Conservation (phyloP, 2,888 invertebrate species). For the Cheilosia variabilis region DNA sequence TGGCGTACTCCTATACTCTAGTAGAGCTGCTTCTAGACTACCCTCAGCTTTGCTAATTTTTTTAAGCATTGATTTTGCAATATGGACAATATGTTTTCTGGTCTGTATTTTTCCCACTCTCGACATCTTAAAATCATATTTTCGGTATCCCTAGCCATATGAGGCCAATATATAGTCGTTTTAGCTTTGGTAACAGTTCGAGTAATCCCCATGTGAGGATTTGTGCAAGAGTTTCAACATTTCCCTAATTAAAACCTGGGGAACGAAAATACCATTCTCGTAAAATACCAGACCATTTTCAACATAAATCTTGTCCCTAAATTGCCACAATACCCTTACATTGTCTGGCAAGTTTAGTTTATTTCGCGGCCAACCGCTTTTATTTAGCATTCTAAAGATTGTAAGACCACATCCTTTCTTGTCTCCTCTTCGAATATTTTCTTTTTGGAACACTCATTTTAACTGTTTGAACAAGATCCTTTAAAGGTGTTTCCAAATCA, state of each 20-base stretch:
- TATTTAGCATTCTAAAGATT: not conserved
- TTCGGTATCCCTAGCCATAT: constrained; percentile 34
- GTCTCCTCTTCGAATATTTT: not conserved
- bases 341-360: constrained; percentile 18
- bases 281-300: not conserved
- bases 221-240: too few relatives aligned
- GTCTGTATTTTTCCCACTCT: too few relatives aligned
- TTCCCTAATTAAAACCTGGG: too few relatives aligned
- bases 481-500: not conserved
- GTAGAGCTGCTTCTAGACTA: constrained; percentile 43
- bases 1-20: too few relatives aligned
- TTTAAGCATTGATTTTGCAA: constrained; percentile 46
- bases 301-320: not conserved
- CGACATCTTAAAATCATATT: constrained; percentile 3
- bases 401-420: not conserved
- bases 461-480: constrained; percentile 6
- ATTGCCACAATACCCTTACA: constrained; percentile 6
- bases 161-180: constrained; percentile 22
- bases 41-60: constrained; percentile 21
- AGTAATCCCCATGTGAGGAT: too few relatives aligned
- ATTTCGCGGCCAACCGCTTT: constrained; percentile 13
- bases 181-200: not conserved
- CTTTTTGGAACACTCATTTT: not conserved
- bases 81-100: constrained; percentile 15
- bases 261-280: too few relatives aligned